Conservation (phyloP, 1,140 invertebrate species). For the Micrasema minimum region DNA sequence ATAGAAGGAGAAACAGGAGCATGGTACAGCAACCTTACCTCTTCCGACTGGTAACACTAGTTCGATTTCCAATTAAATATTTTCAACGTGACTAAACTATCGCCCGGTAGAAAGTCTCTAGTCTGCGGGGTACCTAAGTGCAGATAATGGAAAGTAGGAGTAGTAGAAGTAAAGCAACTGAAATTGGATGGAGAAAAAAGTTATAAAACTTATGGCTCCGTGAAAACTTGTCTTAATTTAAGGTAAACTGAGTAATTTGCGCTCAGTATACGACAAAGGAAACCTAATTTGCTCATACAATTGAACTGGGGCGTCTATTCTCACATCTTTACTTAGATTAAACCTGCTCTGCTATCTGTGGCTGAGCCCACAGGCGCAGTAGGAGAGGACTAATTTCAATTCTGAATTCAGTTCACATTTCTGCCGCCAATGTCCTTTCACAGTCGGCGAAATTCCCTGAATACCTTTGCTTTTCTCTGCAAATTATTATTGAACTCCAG, state of each 20-base stretch:
- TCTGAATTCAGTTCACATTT: constrained; percentile 31
- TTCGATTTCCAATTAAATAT: too few species aligned
- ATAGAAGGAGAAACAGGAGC: too few species aligned
- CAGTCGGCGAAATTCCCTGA: constrained; percentile 5
- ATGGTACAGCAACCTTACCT: too few species aligned
- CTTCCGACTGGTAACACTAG: too few species aligned
- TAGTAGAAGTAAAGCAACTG: neutral
- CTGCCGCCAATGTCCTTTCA: constrained; percentile 21
- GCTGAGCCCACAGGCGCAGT: neutral
- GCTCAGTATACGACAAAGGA: neutral
- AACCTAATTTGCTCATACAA: constrained; percentile 24
- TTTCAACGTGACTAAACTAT: too few species aligned
- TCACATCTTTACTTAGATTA: constrained; percentile 7
- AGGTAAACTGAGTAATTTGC: neutral
- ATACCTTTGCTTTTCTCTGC: constrained; percentile 3
- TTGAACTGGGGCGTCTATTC: constrained; percentile 4
- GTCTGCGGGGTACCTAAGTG: neutral
- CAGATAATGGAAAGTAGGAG: neutral
- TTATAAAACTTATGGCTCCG: neutral
- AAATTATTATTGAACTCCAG: too few species aligned
- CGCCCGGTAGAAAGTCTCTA: too few species aligned
- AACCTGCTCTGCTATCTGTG: neutral
- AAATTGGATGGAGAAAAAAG: neutral
- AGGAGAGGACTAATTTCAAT: constrained; percentile 28
- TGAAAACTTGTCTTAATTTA: neutral